Evolutionary conservation across 1,140 invertebrate genomes (phyloP), one percentile per base, ranked within the genome.

Genomic region (Hestina assimilis): DNA sequence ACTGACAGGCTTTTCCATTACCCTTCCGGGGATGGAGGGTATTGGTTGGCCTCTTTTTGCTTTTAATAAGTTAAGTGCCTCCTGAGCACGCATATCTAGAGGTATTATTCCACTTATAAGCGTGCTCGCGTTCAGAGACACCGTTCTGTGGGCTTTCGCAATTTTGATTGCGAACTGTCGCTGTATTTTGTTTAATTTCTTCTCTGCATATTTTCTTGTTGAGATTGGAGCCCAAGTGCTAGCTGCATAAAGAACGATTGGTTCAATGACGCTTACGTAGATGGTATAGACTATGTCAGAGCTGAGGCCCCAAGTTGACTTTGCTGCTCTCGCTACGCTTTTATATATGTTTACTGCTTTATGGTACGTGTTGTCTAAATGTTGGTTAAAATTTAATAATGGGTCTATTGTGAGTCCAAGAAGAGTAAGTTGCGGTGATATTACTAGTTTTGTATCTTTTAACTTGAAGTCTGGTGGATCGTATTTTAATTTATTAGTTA

Each of bases 261-360:
- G 31, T 23, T 50, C 46, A 4, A 50, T 23, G 1, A 50, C 47
- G 2, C 31, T n/a, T n/a, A 14, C 9, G 20, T 50, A 50, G 4
- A 50, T 38, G 3, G 31, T 50, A 5, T 31, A 26, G 2, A 47
- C 20, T 17, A 38, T 38, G 11, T 38, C 17, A 4, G 21, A 23
- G 19, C 35, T 46, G 14, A 56, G 26, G 8, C 53, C 43, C 53
- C 29, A 47, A 6, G 42, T 38, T 5, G 45, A 31, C n/a, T 31
- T 45, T 1, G 53, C 53, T 5, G 53, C 21, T 3, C 42, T 17
- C 1, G 53, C 53, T 9, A 55, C 20, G 1, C 21, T 42, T n/a
- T 48, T 56, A 17, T 56, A 56, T 19, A 46, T 21, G 5, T 28
- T 21, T 14, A 23, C 19, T 12, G 45, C 45, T 23, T 57, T 57